Conservation (phyloP, 2,797 vertebrate genomes). For the Allobates femoralis region DNA sequence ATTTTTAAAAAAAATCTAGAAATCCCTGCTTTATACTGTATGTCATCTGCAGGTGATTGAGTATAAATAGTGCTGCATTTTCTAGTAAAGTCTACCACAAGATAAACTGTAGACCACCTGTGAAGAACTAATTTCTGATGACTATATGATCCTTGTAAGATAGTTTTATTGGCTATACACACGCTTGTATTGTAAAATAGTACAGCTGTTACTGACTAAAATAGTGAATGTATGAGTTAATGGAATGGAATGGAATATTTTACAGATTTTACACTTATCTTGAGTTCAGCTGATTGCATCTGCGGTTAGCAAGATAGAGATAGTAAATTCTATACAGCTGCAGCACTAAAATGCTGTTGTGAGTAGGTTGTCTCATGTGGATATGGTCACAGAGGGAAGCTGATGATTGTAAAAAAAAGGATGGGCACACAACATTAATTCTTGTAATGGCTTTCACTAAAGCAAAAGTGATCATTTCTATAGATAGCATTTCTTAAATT, state of each 20-base stretch:
- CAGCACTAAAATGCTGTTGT: neutral
- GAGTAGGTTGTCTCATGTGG: neutral
- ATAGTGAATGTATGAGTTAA: neutral
- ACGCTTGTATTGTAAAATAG: too few species aligned
- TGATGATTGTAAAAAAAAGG: neutral
- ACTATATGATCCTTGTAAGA: too few species aligned
- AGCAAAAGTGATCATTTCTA: neutral
- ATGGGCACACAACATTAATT: constrained; percentile 22
- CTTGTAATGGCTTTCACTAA: neutral
- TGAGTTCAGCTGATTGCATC: neutral
- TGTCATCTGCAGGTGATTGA: too few species aligned
- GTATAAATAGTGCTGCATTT: too few species aligned
- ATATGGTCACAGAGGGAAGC: neutral
- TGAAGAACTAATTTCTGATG: too few species aligned
- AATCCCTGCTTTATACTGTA: too few species aligned
- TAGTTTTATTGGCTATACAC: too few species aligned
- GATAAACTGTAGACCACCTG: too few species aligned
- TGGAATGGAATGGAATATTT: neutral
- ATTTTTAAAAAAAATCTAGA: too few species aligned
- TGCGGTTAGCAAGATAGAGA: too few species aligned
- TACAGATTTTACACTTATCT: neutral
- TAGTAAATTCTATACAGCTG: neutral
- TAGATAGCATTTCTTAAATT: neutral
- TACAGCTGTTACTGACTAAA: too few species aligned
- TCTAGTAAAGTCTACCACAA: too few species aligned